Conservation (phyloP, 1,140 invertebrate genomes). For the Heliothis virescens region DNA sequence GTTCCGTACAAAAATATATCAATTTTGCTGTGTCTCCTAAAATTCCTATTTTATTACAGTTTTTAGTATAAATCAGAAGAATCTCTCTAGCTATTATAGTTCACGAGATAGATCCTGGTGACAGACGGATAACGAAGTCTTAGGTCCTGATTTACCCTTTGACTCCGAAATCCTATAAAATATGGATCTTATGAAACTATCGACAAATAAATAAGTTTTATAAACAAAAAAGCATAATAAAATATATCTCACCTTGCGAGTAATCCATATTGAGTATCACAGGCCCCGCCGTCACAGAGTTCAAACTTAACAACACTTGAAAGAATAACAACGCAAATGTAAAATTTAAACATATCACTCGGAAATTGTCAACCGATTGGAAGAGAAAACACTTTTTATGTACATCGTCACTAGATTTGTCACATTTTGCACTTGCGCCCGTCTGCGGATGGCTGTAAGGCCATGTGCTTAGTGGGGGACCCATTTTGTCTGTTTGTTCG, state of each 20-base stretch:
- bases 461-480: constrained; percentile 70
- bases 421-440: constrained; percentile 53
- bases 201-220: background rate
- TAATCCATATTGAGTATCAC: constrained; percentile 78
- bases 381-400: constrained; percentile 59
- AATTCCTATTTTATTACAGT: no score
- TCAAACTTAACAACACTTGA: constrained; percentile 67
- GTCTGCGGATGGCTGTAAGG: constrained; percentile 62
- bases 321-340: constrained; percentile 67
- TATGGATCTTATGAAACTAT: background rate
- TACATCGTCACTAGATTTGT: constrained; percentile 32
- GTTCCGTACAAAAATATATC: no score
- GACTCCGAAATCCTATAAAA: no score
- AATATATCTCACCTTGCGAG: constrained; percentile 71
- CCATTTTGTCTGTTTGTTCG: constrained; percentile 59
- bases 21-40: no score
- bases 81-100: no score
- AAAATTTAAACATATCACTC: constrained; percentile 67
- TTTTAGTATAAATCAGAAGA: no score
- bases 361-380: constrained; percentile 60
- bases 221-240: background rate
- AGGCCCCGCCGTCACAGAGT: constrained; percentile 70
- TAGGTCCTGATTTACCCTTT: no score
- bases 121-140: no score
- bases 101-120: no score